Evolutionary conservation across 1,140 invertebrate genomes (phyloP).

Genomic region (Drosophila navojoa): DNA sequence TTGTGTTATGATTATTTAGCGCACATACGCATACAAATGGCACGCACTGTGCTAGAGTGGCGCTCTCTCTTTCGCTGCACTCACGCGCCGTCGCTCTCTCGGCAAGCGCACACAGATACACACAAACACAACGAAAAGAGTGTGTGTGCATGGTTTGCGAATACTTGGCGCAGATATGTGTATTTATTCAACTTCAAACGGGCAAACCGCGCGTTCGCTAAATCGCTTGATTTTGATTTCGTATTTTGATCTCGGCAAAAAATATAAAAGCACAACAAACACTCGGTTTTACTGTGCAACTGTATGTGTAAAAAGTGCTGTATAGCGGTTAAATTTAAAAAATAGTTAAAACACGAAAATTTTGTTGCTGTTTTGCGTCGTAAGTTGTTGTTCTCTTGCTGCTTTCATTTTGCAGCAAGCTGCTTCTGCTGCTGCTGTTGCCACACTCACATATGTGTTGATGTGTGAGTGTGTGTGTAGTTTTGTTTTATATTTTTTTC

Average conservation of each 20-base stretch:
- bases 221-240: slow-evolving; percentile 52
- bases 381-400: slow-evolving; percentile 58
- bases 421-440: slow-evolving; percentile 40
- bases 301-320: neutral
- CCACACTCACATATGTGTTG: slow-evolving; percentile 3
- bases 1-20: slow-evolving; percentile 21
- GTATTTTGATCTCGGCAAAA: slow-evolving; percentile 44
- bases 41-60: slow-evolving; percentile 34
- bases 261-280: slow-evolving; percentile 32
- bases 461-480: slow-evolving; percentile 34
- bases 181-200: slow-evolving; percentile 56
- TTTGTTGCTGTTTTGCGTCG: slow-evolving; percentile 43
- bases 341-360: slow-evolving; percentile 8
- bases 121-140: slow-evolving; percentile 31
- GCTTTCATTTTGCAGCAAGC: slow-evolving; percentile 72
- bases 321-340: neutral
- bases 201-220: slow-evolving; percentile 56
- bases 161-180: slow-evolving; percentile 50
- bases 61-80: slow-evolving; percentile 11
- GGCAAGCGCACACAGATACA: slow-evolving; percentile 43
- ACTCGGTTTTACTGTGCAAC: slow-evolving; percentile 10
- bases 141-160: slow-evolving; percentile 38
- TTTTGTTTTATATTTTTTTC: slow-evolving; percentile 53
- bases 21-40: slow-evolving; percentile 33
- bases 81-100: slow-evolving; percentile 22